Evolutionary conservation across 2,797 vertebrate species (phyloP), one percentile per base, ranked within the genome.

Genomic region (Microchirus variegatus): DNA sequence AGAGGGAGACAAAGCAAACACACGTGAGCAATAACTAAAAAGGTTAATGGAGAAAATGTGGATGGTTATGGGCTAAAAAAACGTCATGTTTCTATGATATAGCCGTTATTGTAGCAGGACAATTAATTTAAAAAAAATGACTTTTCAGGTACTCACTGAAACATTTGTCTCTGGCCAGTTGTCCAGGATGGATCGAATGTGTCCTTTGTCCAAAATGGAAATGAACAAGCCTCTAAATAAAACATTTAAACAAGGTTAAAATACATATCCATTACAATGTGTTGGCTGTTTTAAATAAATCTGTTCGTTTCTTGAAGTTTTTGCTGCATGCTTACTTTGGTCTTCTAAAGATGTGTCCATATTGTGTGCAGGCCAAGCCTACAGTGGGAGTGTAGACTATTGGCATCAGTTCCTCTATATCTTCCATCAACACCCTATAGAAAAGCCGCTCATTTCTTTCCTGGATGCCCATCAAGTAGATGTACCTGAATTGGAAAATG

Each of bases 301-400:
- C 5, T 31, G 31, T 26, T 26, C 26, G 3, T 31, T 8, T 19
- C 3, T 47, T 59, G 1, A 50, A 8, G 16, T 2, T 2, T 47
- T 36, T 18, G 18, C 3, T 13, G 17, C 17, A 18, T 46, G 10
- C 96, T 96, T 93, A 99, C 97, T 96, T 99, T 50, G 97, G 97
- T 79, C 97, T 94, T 79, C 97, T 94, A 85, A 99, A 99, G 85
- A 99, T 99, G 83, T 98, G 96, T 19, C 97, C 97, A 2, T 99
- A 99, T 15, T 98, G 96, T 13, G 95, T 94, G 78, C 97, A 99
- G 41, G 97, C 97, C 44, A 99, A 91, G 15, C 97, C 97, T 4
- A 99, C 97, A 1, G 97, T 99, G 2, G 97, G 97, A 0, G 97
- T 99, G 83, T 99, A 99, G 0, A 99, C 97, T n/a, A 99, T 99